A percentile compares a stretch with the other conserved stretches of the same genome.
Evolutionary conservation across 2,888 invertebrate species (phyloP).

Genomic region (Cremastinae sp.): DNA sequence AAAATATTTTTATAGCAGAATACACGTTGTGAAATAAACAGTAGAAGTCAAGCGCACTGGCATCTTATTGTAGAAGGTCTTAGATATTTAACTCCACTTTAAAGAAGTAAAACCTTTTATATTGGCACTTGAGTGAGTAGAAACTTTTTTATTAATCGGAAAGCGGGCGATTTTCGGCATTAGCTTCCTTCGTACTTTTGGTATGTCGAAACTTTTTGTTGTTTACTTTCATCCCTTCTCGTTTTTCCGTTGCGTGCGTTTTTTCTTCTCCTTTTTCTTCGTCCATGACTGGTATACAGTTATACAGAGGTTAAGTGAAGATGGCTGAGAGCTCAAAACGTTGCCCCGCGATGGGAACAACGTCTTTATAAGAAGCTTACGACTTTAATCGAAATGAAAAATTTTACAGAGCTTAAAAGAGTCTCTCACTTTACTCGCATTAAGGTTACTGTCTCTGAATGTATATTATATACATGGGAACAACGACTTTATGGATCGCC

Average conservation of each 20-base stretch:
- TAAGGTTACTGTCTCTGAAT: background rate
- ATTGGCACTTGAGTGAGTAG: constrained; percentile 29
- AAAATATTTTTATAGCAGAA: no score
- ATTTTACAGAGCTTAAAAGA: constrained; percentile 44
- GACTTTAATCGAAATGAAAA: constrained; percentile 55
- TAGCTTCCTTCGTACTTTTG: constrained; percentile 10
- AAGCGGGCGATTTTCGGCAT: constrained; percentile 8
- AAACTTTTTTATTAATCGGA: constrained; percentile 49
- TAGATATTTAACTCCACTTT: constrained; percentile 4
- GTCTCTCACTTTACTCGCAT: constrained; percentile 2
- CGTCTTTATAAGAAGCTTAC: constrained; percentile 43
- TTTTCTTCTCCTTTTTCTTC: constrained; percentile 8
- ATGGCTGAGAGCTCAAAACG: constrained; percentile 14
- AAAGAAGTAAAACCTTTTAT: constrained; percentile 33
- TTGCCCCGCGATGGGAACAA: constrained; percentile 24
- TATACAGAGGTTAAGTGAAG: background rate
- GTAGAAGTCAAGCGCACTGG: no score
- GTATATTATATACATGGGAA: no score
- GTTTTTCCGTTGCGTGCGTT: constrained; percentile 7
- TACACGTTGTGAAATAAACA: no score
- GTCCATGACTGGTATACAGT: constrained; percentile 23
- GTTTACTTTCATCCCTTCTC: constrained; percentile 8
- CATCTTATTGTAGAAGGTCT: no score
- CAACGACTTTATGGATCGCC: constrained; percentile 9
- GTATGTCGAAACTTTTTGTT: constrained; percentile 17